Conservation (phyloP, 2,888 invertebrate species). For the Automeris io region DNA sequence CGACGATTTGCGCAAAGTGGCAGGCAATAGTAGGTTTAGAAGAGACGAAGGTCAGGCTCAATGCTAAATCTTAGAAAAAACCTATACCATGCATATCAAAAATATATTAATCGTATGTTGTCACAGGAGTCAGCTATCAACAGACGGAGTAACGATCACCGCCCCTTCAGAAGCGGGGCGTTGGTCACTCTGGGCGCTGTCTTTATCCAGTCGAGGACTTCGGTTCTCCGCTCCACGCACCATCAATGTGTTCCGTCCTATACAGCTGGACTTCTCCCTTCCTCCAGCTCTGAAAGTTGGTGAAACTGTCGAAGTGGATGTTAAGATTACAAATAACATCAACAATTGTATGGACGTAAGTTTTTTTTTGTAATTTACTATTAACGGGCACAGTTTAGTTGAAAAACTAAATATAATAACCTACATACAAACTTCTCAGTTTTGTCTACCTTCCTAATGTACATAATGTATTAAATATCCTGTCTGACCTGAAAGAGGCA, state of each 20-base stretch:
- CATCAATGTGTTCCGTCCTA: conserved; percentile 78
- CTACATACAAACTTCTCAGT: no score
- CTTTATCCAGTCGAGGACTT: conserved; percentile 69
- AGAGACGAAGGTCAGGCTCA: neutral
- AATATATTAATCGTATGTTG: conserved; percentile 10
- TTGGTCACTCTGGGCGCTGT: conserved; percentile 80
- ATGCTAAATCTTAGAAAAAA: neutral
- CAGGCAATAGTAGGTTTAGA: neutral
- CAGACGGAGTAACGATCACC: conserved; percentile 75
- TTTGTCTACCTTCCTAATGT: no score
- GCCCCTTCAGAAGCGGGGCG: conserved; percentile 80
- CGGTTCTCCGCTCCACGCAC: conserved; percentile 77
- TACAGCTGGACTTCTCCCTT: conserved; percentile 78
- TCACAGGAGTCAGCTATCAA: conserved; percentile 73
- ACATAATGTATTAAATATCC: no score
- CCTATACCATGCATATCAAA: no score
- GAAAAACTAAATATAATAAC: no score
- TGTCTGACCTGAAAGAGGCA: no score
- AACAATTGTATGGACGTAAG: conserved; percentile 84
- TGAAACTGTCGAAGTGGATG: conserved; percentile 81
- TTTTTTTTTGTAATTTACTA: no score
- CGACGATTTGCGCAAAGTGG: no score
- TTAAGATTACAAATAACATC: conserved; percentile 81
- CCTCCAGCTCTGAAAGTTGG: conserved; percentile 79
- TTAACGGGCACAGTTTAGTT: no score